Percentiles rank a stretch among this genome's conserved stretches.
phyloP scores from a whole-genome alignment of 1,140 invertebrate genomes.

The Luehdorfia chinensis region DNA sequence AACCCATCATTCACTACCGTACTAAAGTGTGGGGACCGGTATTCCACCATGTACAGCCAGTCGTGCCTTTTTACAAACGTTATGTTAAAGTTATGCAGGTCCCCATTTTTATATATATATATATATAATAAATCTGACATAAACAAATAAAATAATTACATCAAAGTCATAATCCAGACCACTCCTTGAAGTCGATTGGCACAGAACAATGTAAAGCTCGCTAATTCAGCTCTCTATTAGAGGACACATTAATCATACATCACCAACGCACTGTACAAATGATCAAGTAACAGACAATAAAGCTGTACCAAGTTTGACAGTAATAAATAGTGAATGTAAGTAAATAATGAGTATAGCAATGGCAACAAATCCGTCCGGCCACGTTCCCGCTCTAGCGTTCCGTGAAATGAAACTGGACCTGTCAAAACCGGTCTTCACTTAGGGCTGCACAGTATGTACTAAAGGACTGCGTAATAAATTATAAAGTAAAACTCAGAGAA shows the following conservation, averaged over 20 bases:
- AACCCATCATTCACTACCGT: too few species aligned
- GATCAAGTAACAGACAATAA: conserved; percentile 32
- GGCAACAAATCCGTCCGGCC: conserved; percentile 27
- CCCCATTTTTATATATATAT: too few species aligned
- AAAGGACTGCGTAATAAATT: conserved; percentile 7
- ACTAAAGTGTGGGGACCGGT: too few species aligned
- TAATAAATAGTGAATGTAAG: conserved; percentile 22
- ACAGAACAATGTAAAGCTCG: too few species aligned
- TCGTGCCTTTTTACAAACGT: too few species aligned
- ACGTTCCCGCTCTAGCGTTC: conserved; percentile 33
- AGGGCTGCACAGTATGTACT: conserved; percentile 7
- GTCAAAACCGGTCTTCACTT: conserved; percentile 27
- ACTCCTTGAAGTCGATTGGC: too few species aligned
- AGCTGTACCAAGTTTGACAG: conserved; percentile 20
- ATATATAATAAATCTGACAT: too few species aligned
- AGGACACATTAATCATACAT: conserved; percentile 18
- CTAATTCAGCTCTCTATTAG: conserved; percentile 10
- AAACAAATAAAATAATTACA: too few species aligned
- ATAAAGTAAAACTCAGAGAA: conserved; percentile 7
- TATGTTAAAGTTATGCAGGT: too few species aligned
- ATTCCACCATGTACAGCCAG: too few species aligned
- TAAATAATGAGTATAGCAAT: conserved; percentile 34
- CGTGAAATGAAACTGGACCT: conserved; percentile 31
- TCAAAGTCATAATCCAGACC: too few species aligned
- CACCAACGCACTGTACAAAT: conserved; percentile 26